Evolutionary conservation across 2,113 vertebrate species (phyloP).

Genomic region (Macrotus californicus): DNA sequence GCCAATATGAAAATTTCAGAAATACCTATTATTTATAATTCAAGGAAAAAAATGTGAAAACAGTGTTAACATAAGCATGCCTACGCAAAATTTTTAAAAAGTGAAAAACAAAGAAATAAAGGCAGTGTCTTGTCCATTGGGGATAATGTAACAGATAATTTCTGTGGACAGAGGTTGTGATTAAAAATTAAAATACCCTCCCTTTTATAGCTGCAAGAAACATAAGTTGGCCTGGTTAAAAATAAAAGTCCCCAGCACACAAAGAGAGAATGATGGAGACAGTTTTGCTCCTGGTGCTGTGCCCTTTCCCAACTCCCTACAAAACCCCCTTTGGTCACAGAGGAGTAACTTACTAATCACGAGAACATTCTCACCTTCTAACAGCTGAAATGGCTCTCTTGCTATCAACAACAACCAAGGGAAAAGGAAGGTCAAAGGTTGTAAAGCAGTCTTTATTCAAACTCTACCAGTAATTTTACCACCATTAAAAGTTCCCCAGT

Average conservation of each 20-base stretch:
- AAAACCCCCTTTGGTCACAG: background rate
- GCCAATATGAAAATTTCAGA: background rate
- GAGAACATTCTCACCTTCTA: conserved; percentile 36
- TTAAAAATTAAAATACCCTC: conserved; percentile 41
- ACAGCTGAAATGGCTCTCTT: conserved; percentile 58
- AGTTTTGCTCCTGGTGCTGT: background rate
- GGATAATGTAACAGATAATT: conserved; percentile 33
- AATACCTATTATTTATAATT: conserved; percentile 16
- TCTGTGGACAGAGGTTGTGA: conserved; percentile 22
- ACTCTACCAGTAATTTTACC: conserved; percentile 26
- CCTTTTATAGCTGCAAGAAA: conserved; percentile 37
- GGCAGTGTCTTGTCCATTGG: background rate
- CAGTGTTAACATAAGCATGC: background rate
- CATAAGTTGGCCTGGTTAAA: conserved; percentile 6
- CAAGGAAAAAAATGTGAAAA: conserved; percentile 4
- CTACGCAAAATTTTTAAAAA: background rate
- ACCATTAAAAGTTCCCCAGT: conserved; percentile 21
- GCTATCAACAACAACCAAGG: conserved; percentile 36
- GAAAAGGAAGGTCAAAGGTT: conserved; percentile 23
- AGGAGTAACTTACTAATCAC: background rate
- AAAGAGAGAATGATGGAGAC: background rate
- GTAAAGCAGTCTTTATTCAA: conserved; percentile 41
- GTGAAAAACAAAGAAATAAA: conserved; percentile 26
- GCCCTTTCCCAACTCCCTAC: background rate
- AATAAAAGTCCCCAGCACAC: background rate